phyloP scores from a whole-genome alignment of 2,797 vertebrate genomes.

The Pantherophis vulpinus region DNA sequence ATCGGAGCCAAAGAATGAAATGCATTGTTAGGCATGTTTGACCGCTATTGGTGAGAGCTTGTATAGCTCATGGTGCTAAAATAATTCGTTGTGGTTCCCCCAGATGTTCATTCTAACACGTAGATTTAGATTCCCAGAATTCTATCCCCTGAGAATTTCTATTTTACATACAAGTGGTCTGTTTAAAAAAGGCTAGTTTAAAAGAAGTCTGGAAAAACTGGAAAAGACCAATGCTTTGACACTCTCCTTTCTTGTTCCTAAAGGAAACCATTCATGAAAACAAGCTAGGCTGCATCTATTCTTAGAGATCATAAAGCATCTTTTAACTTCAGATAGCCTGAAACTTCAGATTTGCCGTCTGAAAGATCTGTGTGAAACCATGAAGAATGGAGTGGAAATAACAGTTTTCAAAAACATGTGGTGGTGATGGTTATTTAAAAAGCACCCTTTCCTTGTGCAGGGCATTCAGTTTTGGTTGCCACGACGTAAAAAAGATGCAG shows the following conservation, averaged over 20 bases:
- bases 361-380: not conserved
- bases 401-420: not conserved
- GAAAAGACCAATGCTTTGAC: not conserved
- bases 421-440: not conserved
- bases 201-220: not conserved
- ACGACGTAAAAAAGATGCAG: too few relatives aligned
- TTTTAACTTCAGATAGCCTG: not conserved
- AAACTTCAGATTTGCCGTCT: not conserved
- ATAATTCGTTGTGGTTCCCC: not conserved
- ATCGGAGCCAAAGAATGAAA: not conserved
- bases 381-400: constrained; percentile 9
- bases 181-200: too few relatives aligned
- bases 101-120: not conserved
- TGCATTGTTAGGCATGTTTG: not conserved
- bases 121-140: not conserved
- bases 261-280: not conserved
- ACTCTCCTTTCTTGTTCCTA: not conserved
- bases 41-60: not conserved
- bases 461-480: not conserved
- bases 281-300: not conserved
- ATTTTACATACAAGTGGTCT: not conserved
- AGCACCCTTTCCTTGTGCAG: constrained; percentile 1
- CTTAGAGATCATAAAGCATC: not conserved
- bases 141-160: not conserved
- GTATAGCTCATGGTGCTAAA: not conserved